Evolutionary conservation across 2,888 invertebrate genomes (phyloP).

Genomic region (Zonitis immaculata): DNA sequence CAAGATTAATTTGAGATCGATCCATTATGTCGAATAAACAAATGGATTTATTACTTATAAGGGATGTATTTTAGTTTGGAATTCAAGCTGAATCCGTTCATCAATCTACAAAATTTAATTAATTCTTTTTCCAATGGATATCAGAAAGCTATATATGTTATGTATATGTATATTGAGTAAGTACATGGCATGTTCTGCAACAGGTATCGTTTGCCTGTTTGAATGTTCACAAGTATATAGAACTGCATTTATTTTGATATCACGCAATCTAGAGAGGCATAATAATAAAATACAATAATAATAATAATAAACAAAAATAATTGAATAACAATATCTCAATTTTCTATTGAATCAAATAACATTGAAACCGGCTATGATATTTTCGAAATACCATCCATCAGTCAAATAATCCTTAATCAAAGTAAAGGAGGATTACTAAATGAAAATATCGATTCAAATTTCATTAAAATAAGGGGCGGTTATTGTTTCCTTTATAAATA

Average conservation of each 20-base stretch:
- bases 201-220: conserved; percentile 20
- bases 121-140: neutral
- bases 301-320: neutral
- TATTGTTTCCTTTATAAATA: neutral
- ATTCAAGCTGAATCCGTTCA: too few relatives aligned
- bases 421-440: too few relatives aligned
- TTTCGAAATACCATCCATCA: too few relatives aligned
- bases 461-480: neutral
- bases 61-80: too few relatives aligned
- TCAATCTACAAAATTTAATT: too few relatives aligned
- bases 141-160: too few relatives aligned
- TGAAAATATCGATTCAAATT: neutral
- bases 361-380: too few relatives aligned
- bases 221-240: conserved; percentile 19
- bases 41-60: too few relatives aligned
- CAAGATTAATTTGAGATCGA: too few relatives aligned
- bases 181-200: conserved; percentile 18
- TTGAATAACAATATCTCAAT: neutral
- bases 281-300: conserved; percentile 2
- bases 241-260: conserved; percentile 8
- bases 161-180: conserved; percentile 19
- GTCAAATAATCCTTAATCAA: too few relatives aligned
- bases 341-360: too few relatives aligned
- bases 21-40: too few relatives aligned
- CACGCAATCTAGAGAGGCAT: conserved; percentile 13